phyloP scores from a whole-genome alignment of 2,797 vertebrate genomes.

The Cryptoprocta ferox region DNA sequence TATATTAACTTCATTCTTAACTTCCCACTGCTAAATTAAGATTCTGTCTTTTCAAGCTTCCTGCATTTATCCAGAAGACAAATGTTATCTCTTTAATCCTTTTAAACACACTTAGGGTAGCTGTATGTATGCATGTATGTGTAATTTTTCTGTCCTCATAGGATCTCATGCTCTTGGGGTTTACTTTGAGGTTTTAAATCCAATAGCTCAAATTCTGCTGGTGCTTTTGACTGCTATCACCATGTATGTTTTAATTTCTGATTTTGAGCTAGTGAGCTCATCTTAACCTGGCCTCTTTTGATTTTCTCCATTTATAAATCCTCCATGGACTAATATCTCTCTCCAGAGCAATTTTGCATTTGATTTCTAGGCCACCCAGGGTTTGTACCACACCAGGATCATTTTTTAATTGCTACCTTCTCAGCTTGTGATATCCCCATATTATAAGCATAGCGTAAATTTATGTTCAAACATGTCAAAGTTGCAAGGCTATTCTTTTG shows the following conservation, averaged over 20 bases:
- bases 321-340: background rate
- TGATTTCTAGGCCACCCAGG: background rate
- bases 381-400: conserved; percentile 27
- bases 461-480: background rate
- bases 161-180: background rate
- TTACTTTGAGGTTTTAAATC: conserved; percentile 23
- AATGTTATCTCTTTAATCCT: background rate
- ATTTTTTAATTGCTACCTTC: conserved; percentile 70
- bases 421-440: background rate
- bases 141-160: background rate
- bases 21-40: conserved; percentile 24
- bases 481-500: background rate
- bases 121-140: background rate
- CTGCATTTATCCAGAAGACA: background rate
- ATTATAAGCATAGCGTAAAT: background rate
- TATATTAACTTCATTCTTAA: conserved; percentile 12
- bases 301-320: conserved; percentile 14
- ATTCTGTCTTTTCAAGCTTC: background rate
- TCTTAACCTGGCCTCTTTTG: conserved; percentile 40
- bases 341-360: conserved; percentile 33
- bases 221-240: background rate
- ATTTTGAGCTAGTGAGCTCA: conserved; percentile 24
- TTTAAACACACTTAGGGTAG: background rate
- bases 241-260: background rate
- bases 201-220: background rate